phyloP scores from a whole-genome alignment of 1,140 invertebrate genomes.

The Meloidogyne hapla region DNA sequence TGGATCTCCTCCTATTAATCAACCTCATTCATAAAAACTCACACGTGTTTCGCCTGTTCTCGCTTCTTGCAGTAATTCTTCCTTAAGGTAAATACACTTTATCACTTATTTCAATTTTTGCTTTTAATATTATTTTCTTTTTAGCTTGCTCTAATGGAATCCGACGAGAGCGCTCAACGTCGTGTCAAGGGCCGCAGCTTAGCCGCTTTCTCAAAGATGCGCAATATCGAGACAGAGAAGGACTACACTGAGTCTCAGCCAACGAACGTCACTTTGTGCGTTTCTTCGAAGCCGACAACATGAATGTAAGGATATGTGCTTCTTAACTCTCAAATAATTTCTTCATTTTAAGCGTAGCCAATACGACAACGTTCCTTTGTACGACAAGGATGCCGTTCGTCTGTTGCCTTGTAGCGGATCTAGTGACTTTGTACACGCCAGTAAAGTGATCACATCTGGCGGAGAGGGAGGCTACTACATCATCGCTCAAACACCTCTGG shows the following conservation, averaged over 20 bases:
- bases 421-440: background rate
- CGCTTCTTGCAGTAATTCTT: background rate
- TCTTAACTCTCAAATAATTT: background rate
- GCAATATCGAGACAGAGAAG: background rate
- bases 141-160: background rate
- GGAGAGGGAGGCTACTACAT: background rate
- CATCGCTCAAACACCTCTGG: background rate
- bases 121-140: background rate
- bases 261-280: background rate
- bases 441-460: background rate
- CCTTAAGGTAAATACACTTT: background rate
- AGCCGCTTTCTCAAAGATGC: background rate
- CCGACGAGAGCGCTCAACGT: background rate
- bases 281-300: conserved; percentile 1
- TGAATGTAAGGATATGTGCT: background rate
- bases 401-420: background rate
- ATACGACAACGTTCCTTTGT: background rate
- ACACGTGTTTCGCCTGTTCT: too few species aligned
- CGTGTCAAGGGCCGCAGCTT: background rate
- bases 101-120: background rate
- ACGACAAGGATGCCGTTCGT: background rate
- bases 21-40: too few species aligned
- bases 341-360: background rate
- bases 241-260: background rate
- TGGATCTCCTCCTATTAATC: too few species aligned